Percentiles rank a stretch among this genome's conserved stretches.
Conservation (phyloP, 2,888 invertebrate genomes). For the Amblyjoppa proteus region DNA sequence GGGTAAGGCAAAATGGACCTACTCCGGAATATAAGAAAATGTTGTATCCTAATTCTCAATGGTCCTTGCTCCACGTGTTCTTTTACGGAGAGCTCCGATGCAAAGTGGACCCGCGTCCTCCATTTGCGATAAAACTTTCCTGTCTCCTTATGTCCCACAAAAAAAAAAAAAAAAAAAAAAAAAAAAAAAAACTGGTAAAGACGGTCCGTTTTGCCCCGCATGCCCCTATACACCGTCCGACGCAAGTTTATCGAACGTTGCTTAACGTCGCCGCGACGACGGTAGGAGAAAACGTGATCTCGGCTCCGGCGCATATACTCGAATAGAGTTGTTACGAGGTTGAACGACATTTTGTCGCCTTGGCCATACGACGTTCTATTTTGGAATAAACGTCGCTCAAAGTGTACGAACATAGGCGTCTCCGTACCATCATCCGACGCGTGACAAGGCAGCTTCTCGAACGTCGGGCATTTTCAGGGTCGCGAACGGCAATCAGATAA, state of each 20-base stretch:
- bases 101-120: too few relatives aligned
- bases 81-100: too few relatives aligned
- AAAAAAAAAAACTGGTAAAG: too few relatives aligned
- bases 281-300: conserved; percentile 11
- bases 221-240: neutral
- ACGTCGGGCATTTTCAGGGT: conserved; percentile 36
- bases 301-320: conserved; percentile 16
- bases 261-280: neutral
- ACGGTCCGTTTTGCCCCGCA: too few relatives aligned
- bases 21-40: too few relatives aligned
- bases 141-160: too few relatives aligned
- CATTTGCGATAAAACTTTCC: too few relatives aligned
- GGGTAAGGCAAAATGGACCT: too few relatives aligned
- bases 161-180: too few relatives aligned
- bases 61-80: too few relatives aligned
- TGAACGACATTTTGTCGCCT: conserved; percentile 45
- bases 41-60: too few relatives aligned
- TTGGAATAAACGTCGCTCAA: conserved; percentile 27
- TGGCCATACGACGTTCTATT: conserved; percentile 42
- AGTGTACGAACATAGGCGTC: neutral
- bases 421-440: conserved; percentile 27
- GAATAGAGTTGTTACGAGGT: conserved; percentile 31
- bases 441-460: conserved; percentile 19
- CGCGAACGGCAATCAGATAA: conserved; percentile 50
- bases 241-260: neutral